These are phyloP conservation scores for Gallinago stenura DNA, from an alignment of 2,797 vertebrate species.

Conservation along the genomic window DNA sequence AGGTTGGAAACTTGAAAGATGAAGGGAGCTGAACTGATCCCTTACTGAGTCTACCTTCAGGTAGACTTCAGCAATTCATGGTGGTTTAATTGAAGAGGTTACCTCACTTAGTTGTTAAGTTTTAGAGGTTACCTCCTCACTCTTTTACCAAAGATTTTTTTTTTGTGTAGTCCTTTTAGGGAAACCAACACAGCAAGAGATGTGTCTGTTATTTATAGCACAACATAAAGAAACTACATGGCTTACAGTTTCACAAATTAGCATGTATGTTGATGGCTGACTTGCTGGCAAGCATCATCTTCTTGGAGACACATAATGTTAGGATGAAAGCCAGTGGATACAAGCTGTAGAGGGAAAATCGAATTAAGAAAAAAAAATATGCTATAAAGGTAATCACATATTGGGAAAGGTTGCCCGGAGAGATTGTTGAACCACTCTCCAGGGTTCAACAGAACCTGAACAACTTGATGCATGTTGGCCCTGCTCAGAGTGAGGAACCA, in stretches of 20 bases:
- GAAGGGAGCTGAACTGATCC: background rate
- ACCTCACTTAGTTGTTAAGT: background rate
- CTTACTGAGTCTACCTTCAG: background rate
- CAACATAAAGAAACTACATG: background rate
- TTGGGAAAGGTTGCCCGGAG: background rate
- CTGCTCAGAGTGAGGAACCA: background rate
- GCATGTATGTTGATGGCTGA: rapidly evolving
- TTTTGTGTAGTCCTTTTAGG: background rate
- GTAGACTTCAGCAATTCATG: background rate
- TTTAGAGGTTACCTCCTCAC: background rate
- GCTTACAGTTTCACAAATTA: background rate
- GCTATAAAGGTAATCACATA: background rate
- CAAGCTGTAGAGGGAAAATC: background rate
- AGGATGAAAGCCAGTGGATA: background rate
- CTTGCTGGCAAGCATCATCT: background rate
- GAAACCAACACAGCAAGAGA: background rate
- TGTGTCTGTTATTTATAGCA: background rate
- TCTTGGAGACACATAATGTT: background rate
- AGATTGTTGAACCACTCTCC: background rate
- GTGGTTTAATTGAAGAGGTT: background rate
- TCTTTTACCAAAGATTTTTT: background rate
- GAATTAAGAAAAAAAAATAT: background rate
- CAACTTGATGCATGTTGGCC: background rate
- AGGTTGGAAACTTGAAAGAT: background rate
- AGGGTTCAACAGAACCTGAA: background rate